Conservation (phyloP, 2,113 vertebrate genomes). For the Trichomycterus rosablanca region DNA sequence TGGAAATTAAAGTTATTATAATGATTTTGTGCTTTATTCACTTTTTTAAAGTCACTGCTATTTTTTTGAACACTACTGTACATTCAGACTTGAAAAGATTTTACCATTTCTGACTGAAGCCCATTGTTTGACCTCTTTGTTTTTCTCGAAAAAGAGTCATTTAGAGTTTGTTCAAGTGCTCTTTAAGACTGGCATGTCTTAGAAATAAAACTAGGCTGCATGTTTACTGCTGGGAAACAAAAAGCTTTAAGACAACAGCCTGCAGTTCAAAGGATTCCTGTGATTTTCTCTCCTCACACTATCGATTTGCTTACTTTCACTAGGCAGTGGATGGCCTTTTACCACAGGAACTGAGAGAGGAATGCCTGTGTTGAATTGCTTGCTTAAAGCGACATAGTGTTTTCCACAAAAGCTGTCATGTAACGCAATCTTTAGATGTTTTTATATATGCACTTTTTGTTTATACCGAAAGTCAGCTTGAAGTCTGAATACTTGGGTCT, state of each 20-base stretch:
- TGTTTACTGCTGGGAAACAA: background rate
- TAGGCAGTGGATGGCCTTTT: slow-evolving; percentile 43
- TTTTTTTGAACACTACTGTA: too few relatives aligned
- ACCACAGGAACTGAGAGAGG: slow-evolving; percentile 44
- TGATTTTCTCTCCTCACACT: slow-evolving; percentile 49
- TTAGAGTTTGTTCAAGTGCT: slow-evolving; percentile 5
- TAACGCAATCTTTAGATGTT: too few relatives aligned
- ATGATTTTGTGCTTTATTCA: too few relatives aligned
- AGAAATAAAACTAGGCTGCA: slow-evolving; percentile 15
- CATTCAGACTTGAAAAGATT: slow-evolving; percentile 7
- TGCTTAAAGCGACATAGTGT: too few relatives aligned
- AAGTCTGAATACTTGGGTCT: too few relatives aligned
- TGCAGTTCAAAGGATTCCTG: slow-evolving; percentile 46
- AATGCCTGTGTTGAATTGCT: slow-evolving; percentile 22
- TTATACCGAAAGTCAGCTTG: too few relatives aligned
- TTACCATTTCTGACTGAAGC: slow-evolving; percentile 7
- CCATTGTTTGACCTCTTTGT: slow-evolving; percentile 25
- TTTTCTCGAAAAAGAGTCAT: slow-evolving; percentile 14
- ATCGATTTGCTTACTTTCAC: slow-evolving; percentile 55
- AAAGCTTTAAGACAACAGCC: slow-evolving; percentile 31
- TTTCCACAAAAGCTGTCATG: too few relatives aligned
- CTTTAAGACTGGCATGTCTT: slow-evolving; percentile 14
- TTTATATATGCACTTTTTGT: too few relatives aligned
- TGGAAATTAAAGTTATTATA: too few relatives aligned
- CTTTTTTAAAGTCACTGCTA: too few relatives aligned